These are phyloP conservation scores for Athripsodes cinereus DNA, from an alignment of 2,888 invertebrate genomes.

Conservation along the genomic window DNA sequence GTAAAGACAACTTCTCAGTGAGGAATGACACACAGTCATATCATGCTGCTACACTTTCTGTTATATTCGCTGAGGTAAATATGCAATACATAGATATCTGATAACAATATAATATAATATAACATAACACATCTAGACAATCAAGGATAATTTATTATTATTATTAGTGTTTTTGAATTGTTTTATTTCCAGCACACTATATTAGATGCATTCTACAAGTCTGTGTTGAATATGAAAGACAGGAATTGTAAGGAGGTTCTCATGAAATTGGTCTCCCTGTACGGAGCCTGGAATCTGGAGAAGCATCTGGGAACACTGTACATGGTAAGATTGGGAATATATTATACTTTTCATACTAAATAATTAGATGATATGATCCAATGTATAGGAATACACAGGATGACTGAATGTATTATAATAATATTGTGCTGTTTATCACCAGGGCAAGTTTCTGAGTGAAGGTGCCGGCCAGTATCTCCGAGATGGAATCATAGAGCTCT, in stretches of 20 bases:
- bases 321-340: constrained; percentile 21
- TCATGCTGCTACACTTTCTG: constrained; percentile 67
- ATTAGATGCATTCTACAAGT: constrained; percentile 46
- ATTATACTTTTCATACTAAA: too few species aligned
- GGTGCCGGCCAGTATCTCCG: constrained; percentile 57
- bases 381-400: too few species aligned
- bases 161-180: too few species aligned
- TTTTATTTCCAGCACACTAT: constrained; percentile 58
- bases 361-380: too few species aligned
- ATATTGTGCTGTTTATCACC: constrained; percentile 13
- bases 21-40: constrained; percentile 85
- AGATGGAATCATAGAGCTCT: constrained; percentile 58
- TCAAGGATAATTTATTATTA: too few species aligned
- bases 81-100: too few species aligned
- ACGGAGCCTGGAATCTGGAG: constrained; percentile 58
- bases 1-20: constrained; percentile 62
- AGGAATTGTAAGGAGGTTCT: constrained; percentile 48
- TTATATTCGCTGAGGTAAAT: constrained; percentile 82
- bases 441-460: constrained; percentile 56
- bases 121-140: too few species aligned
- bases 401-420: too few species aligned
- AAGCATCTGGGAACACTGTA: constrained; percentile 63
- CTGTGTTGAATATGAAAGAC: constrained; percentile 42
- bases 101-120: too few species aligned
- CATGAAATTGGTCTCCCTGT: constrained; percentile 56